A percentile compares a stretch with the other conserved stretches of the same genome.
Evolutionary conservation across 2,113 vertebrate species (phyloP).

Genomic region (Sebastes fasciatus): DNA sequence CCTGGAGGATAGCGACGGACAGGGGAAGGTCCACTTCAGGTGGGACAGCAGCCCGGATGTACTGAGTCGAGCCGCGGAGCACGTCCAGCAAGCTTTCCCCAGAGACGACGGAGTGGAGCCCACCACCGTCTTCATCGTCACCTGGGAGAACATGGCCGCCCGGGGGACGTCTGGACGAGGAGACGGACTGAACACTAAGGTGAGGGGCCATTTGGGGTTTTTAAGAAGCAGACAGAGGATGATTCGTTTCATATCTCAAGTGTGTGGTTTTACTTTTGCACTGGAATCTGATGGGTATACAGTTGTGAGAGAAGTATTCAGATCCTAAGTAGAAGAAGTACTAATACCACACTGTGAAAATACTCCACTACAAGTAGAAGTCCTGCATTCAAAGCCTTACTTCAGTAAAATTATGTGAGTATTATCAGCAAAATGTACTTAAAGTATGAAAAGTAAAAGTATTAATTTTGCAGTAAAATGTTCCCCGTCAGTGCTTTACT

Average conservation of each 20-base stretch:
- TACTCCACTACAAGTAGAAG: neutral
- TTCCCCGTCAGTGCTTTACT: no score
- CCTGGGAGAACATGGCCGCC: conserved; percentile 90
- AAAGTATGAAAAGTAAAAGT: neutral
- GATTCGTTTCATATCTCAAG: neutral
- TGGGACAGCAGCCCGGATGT: conserved; percentile 81
- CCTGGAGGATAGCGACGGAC: conserved; percentile 87
- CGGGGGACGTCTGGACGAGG: conserved; percentile 67
- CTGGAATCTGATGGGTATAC: neutral
- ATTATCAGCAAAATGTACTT: neutral
- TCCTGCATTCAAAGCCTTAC: neutral
- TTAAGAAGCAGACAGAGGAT: neutral
- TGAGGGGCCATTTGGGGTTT: conserved; percentile 51
- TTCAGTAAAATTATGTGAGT: no score
- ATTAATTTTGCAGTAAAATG: no score
- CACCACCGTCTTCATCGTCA: conserved; percentile 84
- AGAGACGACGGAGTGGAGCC: conserved; percentile 76
- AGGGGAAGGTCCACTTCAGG: conserved; percentile 88
- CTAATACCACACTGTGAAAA: neutral
- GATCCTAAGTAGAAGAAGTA: neutral
- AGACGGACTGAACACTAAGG: conserved; percentile 77
- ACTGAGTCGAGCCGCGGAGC: conserved; percentile 74
- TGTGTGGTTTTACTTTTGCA: neutral
- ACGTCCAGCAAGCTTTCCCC: conserved; percentile 87
- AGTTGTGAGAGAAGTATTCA: neutral